phyloP scores from a whole-genome alignment of 2,888 invertebrate genomes.

The Ectemnius continuus region DNA sequence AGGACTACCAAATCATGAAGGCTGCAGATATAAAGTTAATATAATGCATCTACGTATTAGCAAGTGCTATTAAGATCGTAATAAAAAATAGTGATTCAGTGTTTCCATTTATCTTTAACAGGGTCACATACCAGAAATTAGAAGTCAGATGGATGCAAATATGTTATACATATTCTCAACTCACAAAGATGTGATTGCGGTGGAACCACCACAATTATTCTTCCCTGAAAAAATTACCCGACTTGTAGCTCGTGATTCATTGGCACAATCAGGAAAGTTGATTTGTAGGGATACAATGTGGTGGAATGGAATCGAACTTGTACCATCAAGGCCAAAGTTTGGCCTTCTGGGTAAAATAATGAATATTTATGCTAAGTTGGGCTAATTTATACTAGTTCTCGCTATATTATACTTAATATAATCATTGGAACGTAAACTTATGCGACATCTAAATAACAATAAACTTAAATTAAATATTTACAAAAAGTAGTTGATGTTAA shows the following conservation, averaged over 20 bases:
- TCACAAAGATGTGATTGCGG: conserved; percentile 82
- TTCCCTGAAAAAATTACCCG: conserved; percentile 85
- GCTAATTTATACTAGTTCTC: too few relatives aligned
- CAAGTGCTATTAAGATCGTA: neutral
- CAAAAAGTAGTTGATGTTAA: too few relatives aligned
- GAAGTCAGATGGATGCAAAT: conserved; percentile 83
- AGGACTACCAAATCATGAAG: conserved; percentile 82
- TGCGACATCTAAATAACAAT: neutral
- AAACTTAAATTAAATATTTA: too few relatives aligned
- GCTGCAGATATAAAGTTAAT: conserved; percentile 75
- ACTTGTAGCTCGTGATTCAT: conserved; percentile 82
- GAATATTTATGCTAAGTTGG: too few relatives aligned
- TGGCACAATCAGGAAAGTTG: conserved; percentile 78
- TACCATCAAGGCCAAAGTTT: conserved; percentile 82
- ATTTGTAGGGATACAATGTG: conserved; percentile 85
- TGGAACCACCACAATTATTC: conserved; percentile 84
- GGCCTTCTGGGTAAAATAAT: conserved; percentile 81
- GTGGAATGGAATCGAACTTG: conserved; percentile 86
- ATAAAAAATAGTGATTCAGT: neutral
- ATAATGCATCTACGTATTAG: conserved; percentile 3
- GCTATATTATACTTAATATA: neutral
- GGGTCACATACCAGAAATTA: conserved; percentile 86
- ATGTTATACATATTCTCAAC: conserved; percentile 82
- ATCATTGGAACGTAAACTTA: neutral
- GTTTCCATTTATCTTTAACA: conserved; percentile 63